Evolutionary conservation across 1,140 invertebrate genomes (phyloP).

Genomic region (Lethrus apterus): DNA sequence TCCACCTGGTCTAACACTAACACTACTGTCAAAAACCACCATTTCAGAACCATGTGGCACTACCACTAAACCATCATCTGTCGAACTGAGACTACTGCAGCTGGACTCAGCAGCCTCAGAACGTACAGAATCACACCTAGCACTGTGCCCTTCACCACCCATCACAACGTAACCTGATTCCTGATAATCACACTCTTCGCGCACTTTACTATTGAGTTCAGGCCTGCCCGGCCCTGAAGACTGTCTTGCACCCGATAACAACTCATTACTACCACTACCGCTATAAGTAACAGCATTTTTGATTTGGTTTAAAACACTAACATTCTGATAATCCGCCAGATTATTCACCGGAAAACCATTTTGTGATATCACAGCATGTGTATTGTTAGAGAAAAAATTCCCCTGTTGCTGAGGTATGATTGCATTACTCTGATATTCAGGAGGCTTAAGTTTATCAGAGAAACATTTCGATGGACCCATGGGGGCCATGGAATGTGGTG

Average conservation of each 20-base stretch:
- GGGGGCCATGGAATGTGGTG: constrained; percentile 30
- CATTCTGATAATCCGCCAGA: constrained; percentile 24
- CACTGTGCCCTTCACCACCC: constrained; percentile 32
- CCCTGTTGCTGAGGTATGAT: constrained; percentile 24
- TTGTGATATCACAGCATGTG: constrained; percentile 27
- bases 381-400: constrained; percentile 21
- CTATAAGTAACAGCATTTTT: constrained; percentile 25
- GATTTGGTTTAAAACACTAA: constrained; percentile 22
- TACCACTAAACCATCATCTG: constrained; percentile 32
- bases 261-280: constrained; percentile 18
- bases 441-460: constrained; percentile 21
- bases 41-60: constrained; percentile 32
- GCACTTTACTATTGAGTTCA: constrained; percentile 25
- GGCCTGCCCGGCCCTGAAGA: constrained; percentile 27
- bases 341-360: constrained; percentile 32
- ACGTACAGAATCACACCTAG: constrained; percentile 42
- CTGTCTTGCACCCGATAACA: constrained; percentile 26
- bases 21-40: constrained; percentile 38
- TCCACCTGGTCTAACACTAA: constrained; percentile 35
- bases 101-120: constrained; percentile 44
- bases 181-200: constrained; percentile 29
- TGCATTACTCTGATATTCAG: constrained; percentile 21
- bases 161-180: constrained; percentile 34
- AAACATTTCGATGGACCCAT: constrained; percentile 27
- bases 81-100: constrained; percentile 43